A percentile compares a stretch with the other conserved stretches of the same genome.
Evolutionary conservation across 2,113 vertebrate genomes (phyloP).

Genomic region (Ophiodon elongatus): DNA sequence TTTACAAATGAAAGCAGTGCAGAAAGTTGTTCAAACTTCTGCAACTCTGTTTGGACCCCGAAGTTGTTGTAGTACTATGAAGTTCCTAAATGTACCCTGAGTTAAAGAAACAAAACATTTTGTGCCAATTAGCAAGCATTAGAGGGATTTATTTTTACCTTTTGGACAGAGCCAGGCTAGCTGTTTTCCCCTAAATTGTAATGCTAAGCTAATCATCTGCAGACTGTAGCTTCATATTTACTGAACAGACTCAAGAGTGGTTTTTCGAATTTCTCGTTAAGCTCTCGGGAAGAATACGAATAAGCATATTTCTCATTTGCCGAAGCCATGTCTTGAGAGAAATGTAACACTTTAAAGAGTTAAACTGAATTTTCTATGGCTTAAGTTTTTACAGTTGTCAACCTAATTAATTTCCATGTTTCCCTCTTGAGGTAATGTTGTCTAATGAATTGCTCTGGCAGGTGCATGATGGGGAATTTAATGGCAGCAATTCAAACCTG

Average conservation of each 20-base stretch:
- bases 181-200: background rate
- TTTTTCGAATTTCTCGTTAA: background rate
- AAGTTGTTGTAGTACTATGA: background rate
- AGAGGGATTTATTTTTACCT: background rate
- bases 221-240: background rate
- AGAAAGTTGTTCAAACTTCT: slow-evolving; percentile 31
- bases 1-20: slow-evolving; percentile 16
- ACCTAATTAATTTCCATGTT: slow-evolving; percentile 2
- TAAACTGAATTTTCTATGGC: background rate
- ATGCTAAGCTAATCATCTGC: background rate
- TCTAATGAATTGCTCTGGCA: slow-evolving; percentile 1
- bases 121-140: background rate
- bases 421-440: slow-evolving; percentile 1
- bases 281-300: background rate
- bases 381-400: background rate
- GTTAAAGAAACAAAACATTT: background rate
- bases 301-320: background rate
- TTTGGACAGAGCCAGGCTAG: background rate
- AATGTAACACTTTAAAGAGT: slow-evolving; percentile 3
- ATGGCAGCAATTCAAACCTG: slow-evolving; percentile 12
- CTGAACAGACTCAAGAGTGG: background rate
- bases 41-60: background rate
- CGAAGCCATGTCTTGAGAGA: background rate
- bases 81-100: background rate
- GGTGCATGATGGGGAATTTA: slow-evolving; percentile 8